Conservation (phyloP, 2,113 vertebrate species). For the Fulmarus glacialis region DNA sequence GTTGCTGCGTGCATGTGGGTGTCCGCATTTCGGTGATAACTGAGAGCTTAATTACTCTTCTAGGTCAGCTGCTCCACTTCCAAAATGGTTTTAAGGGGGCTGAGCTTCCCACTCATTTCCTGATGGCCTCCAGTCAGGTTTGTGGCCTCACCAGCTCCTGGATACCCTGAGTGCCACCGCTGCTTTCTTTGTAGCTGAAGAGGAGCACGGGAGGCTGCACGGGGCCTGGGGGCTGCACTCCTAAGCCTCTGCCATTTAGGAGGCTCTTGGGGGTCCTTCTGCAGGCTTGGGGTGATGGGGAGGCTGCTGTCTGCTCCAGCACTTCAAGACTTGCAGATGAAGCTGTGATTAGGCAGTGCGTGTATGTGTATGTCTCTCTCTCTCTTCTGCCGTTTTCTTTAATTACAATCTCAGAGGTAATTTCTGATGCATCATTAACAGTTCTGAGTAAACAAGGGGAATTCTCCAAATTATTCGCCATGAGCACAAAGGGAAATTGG, state of each 20-base stretch:
- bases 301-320: not conserved
- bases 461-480: constrained; percentile 68
- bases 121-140: not conserved
- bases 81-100: not conserved
- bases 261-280: not conserved
- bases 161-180: not conserved
- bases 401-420: constrained; percentile 73
- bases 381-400: constrained; percentile 56
- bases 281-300: not conserved
- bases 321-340: not conserved
- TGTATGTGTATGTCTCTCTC: not conserved
- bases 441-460: constrained; percentile 75
- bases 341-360: not conserved
- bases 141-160: not conserved
- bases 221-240: not conserved
- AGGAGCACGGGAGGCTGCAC: accelerated
- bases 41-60: constrained; percentile 2
- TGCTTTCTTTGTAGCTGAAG: not conserved
- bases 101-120: constrained; percentile 29
- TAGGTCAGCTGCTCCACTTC: constrained; percentile 11
- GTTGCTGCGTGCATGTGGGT: not conserved
- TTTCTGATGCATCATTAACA: constrained; percentile 74
- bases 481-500: constrained; percentile 68
- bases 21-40: not conserved
- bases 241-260: not conserved